phyloP scores from a whole-genome alignment of 1,140 invertebrate species.

The Manduca sexta region DNA sequence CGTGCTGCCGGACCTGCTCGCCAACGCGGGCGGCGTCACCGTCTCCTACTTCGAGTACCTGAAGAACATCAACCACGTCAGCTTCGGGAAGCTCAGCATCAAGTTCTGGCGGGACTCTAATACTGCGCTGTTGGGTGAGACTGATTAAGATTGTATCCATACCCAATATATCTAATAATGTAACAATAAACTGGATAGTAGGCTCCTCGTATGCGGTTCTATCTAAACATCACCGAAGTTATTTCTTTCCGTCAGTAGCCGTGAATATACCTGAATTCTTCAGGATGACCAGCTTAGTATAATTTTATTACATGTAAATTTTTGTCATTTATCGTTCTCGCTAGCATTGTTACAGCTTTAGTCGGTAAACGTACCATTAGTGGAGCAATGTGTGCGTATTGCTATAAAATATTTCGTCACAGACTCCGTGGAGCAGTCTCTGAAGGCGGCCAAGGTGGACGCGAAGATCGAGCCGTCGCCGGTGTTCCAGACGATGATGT shows the following conservation, averaged over 20 bases:
- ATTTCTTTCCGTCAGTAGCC: no score
- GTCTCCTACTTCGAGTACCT: conserved; percentile 95
- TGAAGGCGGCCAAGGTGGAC: conserved; percentile 73
- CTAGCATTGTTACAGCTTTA: no score
- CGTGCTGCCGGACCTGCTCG: conserved; percentile 88
- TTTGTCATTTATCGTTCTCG: no score
- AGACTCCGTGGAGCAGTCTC: conserved; percentile 84
- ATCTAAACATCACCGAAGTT: no score
- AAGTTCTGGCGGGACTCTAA: conserved; percentile 89
- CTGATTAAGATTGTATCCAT: not conserved
- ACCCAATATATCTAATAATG: no score
- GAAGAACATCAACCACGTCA: conserved; percentile 86
- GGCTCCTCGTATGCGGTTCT: no score
- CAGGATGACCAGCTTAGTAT: no score
- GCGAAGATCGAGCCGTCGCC: conserved; percentile 78
- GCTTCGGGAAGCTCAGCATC: conserved; percentile 90
- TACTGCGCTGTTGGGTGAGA: conserved; percentile 51
- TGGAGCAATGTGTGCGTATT: not conserved
- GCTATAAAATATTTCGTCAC: conserved; percentile 4
- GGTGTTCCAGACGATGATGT: conserved; percentile 78
- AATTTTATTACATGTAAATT: no score
- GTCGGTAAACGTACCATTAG: no score
- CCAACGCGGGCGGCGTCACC: conserved; percentile 92
- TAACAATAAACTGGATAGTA: no score
- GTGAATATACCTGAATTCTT: no score